phyloP scores from a whole-genome alignment of 2,888 invertebrate genomes.

The Catotricha subobsoleta region DNA sequence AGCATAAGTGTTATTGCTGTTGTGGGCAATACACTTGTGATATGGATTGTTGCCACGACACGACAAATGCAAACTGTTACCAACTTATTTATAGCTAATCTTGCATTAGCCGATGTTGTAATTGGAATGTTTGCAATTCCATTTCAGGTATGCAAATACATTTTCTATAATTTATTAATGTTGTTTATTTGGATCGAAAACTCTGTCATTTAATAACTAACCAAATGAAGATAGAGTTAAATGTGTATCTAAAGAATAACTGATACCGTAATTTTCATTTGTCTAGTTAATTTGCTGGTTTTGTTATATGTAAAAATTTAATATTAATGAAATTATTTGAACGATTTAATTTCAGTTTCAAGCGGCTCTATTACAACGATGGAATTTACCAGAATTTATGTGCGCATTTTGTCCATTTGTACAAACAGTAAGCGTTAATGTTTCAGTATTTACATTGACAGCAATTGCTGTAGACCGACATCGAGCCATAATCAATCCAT shows the following conservation, averaged over 20 bases:
- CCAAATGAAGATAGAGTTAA: too few relatives aligned
- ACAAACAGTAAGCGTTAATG: constrained; percentile 68
- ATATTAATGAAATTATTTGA: too few relatives aligned
- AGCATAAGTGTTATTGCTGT: constrained; percentile 65
- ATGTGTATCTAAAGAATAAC: too few relatives aligned
- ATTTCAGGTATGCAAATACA: constrained; percentile 42
- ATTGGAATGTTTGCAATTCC: constrained; percentile 74
- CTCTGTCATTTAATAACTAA: too few relatives aligned
- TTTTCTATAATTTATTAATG: too few relatives aligned
- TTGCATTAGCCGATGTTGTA: constrained; percentile 70
- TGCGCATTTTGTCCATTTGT: constrained; percentile 79
- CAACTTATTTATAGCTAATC: constrained; percentile 70
- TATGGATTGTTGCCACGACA: constrained; percentile 65
- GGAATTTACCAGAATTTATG: constrained; percentile 73
- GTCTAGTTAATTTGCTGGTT: too few relatives aligned
- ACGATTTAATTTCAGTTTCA: constrained; percentile 74
- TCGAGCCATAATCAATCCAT: constrained; percentile 53
- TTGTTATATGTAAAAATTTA: too few relatives aligned
- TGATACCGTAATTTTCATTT: too few relatives aligned
- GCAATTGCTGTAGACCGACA: constrained; percentile 77
- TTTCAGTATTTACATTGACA: constrained; percentile 75
- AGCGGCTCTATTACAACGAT: constrained; percentile 69
- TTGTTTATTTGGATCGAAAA: too few relatives aligned
- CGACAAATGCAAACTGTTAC: constrained; percentile 67
- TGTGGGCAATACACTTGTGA: constrained; percentile 67